These are phyloP conservation scores for Paraplagusia blochii DNA, from an alignment of 2,113 vertebrate genomes.

Conservation along the genomic window DNA sequence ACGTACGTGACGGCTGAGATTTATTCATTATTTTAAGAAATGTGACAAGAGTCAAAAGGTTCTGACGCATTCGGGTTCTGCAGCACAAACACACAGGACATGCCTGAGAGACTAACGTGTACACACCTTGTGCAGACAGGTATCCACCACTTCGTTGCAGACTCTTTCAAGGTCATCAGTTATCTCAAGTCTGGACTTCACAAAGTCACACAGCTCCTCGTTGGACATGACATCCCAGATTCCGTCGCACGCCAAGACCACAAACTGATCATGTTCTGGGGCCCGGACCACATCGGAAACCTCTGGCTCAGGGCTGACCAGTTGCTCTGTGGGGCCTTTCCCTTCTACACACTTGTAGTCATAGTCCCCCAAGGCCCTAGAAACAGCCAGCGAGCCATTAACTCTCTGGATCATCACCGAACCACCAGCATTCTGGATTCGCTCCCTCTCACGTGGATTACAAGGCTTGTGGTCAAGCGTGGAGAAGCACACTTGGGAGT, in stretches of 20 bases:
- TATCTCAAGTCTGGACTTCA: constrained; percentile 94
- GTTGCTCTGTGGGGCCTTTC: constrained; percentile 96
- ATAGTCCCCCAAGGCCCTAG: constrained; percentile 95
- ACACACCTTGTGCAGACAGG: constrained; percentile 97
- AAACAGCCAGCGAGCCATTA: constrained; percentile 96
- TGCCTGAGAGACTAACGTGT: background rate
- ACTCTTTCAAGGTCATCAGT: constrained; percentile 94
- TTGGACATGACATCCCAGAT: constrained; percentile 99
- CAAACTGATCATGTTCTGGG: constrained; percentile 93
- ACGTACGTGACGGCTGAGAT: too few species aligned
- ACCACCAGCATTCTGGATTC: constrained; percentile 98
- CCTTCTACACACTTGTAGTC: constrained; percentile 99
- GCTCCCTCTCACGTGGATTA: constrained; percentile 95
- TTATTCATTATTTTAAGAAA: too few species aligned
- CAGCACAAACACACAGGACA: constrained; percentile 3
- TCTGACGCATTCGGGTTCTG: background rate
- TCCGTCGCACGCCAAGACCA: constrained; percentile 95
- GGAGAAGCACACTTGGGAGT: constrained; percentile 92
- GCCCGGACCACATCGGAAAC: constrained; percentile 91
- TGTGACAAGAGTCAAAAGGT: too few species aligned
- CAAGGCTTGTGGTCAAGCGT: constrained; percentile 99
- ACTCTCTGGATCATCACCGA: constrained; percentile 99
- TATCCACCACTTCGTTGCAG: constrained; percentile 98
- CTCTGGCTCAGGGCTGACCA: constrained; percentile 97
- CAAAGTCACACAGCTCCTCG: constrained; percentile 97